Conservation (phyloP, 2,888 invertebrate species). For the Hoplodrina ambigua region DNA sequence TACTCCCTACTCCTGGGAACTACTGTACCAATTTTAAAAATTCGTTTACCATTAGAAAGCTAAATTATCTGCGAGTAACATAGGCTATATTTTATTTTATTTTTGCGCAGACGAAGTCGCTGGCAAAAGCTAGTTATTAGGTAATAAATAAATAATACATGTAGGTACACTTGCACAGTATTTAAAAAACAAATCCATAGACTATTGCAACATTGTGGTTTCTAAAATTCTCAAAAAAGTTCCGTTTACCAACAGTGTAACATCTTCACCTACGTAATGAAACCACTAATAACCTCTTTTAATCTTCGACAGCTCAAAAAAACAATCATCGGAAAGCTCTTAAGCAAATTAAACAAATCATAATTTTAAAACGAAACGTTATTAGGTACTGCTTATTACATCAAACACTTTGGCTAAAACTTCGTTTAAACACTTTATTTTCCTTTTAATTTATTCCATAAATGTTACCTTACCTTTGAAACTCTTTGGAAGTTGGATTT, state of each 20-base stretch:
- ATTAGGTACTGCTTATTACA: slow-evolving; percentile 32
- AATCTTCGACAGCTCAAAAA: slow-evolving; percentile 38
- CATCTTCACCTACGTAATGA: slow-evolving; percentile 25
- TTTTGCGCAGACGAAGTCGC: too few species aligned
- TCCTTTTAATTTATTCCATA: slow-evolving; percentile 37
- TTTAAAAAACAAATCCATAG: too few species aligned
- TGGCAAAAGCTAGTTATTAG: too few species aligned
- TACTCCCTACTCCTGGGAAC: too few species aligned
- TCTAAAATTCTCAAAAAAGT: not conserved
- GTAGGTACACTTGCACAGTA: too few species aligned
- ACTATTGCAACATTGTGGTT: too few species aligned
- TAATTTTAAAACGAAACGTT: slow-evolving; percentile 38
- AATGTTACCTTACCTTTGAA: slow-evolving; percentile 36
- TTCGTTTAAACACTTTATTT: slow-evolving; percentile 43
- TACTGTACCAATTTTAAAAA: too few species aligned
- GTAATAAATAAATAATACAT: too few species aligned
- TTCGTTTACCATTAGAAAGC: too few species aligned
- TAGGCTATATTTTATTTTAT: too few species aligned
- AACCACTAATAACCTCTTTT: slow-evolving; percentile 37
- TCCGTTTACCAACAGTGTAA: not conserved
- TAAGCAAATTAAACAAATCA: slow-evolving; percentile 55
- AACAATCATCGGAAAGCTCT: slow-evolving; percentile 42
- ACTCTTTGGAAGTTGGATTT: slow-evolving; percentile 2
- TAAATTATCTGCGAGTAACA: too few species aligned
- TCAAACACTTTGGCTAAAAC: slow-evolving; percentile 51